Evolutionary conservation across 2,888 invertebrate genomes (phyloP).

Genomic region (Aphidoletes aphidimyza): DNA sequence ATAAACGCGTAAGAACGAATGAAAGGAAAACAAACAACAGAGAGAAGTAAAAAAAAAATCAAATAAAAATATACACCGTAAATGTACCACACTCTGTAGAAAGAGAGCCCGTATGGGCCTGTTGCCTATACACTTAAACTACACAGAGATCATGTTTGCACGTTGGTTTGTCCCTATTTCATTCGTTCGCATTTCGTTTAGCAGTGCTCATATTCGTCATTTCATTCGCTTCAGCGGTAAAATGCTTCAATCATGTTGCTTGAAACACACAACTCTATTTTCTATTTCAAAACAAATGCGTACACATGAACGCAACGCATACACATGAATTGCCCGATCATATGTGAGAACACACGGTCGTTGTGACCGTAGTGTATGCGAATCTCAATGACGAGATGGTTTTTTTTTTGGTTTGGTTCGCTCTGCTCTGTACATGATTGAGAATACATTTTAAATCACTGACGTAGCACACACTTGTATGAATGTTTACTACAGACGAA

Average conservation of each 20-base stretch:
- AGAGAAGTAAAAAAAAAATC: too few relatives aligned
- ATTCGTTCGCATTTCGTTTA: background rate
- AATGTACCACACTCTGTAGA: background rate
- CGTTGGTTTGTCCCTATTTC: slow-evolving; percentile 10
- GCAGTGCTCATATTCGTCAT: slow-evolving; percentile 40
- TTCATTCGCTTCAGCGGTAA: background rate
- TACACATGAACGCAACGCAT: background rate
- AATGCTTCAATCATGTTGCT: background rate
- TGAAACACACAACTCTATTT: background rate
- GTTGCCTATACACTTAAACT: background rate
- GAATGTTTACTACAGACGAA: too few relatives aligned
- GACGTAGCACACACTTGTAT: too few relatives aligned
- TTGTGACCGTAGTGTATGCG: background rate
- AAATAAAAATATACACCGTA: slow-evolving; percentile 43
- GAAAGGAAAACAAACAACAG: slow-evolving; percentile 43
- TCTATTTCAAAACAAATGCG: background rate
- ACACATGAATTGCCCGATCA: background rate
- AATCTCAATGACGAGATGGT: background rate
- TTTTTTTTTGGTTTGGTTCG: slow-evolving; percentile 62
- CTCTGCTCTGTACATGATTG: too few relatives aligned
- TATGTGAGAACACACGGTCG: background rate
- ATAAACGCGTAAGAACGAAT: slow-evolving; percentile 47
- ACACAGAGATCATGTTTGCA: slow-evolving; percentile 43
- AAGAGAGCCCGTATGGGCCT: background rate
- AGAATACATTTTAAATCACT: too few relatives aligned